phyloP scores from a whole-genome alignment of 2,888 invertebrate species.

The Conchocele bisecta region DNA sequence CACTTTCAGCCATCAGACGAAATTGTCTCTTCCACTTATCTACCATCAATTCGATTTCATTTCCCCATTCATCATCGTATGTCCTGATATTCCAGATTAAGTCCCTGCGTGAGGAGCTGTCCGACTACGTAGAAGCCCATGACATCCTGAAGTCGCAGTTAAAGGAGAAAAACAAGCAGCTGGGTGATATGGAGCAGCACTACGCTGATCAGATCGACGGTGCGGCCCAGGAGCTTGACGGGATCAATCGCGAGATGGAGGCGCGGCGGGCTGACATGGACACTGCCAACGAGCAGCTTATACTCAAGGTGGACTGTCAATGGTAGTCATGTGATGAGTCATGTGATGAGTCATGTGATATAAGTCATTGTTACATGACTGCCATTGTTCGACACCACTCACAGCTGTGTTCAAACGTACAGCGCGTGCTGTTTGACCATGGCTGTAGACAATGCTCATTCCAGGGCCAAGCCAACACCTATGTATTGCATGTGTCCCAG shows the following conservation, averaged over 20 bases:
- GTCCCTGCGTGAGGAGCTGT: slow-evolving; percentile 58
- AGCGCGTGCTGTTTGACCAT: no score
- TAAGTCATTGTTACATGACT: no score
- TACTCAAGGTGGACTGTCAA: slow-evolving; percentile 66
- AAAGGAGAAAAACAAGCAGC: slow-evolving; percentile 57
- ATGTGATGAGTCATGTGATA: not conserved
- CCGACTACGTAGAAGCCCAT: slow-evolving; percentile 58
- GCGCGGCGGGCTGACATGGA: slow-evolving; percentile 63
- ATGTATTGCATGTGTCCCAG: no score
- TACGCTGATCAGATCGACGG: slow-evolving; percentile 67
- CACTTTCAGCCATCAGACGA: not conserved
- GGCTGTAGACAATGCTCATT: no score
- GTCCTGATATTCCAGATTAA: slow-evolving; percentile 47
- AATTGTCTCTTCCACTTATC: not conserved
- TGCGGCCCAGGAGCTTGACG: slow-evolving; percentile 65
- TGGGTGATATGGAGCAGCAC: slow-evolving; percentile 64
- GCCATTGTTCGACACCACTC: no score
- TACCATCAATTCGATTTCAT: not conserved
- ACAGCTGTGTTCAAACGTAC: no score
- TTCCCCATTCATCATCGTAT: not conserved
- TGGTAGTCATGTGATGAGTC: not conserved
- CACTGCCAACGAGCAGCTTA: slow-evolving; percentile 70
- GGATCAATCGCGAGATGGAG: slow-evolving; percentile 68
- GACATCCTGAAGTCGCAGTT: slow-evolving; percentile 61
- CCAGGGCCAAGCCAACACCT: no score